phyloP scores from a whole-genome alignment of 2,797 vertebrate species.

The Miichthys miiuy region DNA sequence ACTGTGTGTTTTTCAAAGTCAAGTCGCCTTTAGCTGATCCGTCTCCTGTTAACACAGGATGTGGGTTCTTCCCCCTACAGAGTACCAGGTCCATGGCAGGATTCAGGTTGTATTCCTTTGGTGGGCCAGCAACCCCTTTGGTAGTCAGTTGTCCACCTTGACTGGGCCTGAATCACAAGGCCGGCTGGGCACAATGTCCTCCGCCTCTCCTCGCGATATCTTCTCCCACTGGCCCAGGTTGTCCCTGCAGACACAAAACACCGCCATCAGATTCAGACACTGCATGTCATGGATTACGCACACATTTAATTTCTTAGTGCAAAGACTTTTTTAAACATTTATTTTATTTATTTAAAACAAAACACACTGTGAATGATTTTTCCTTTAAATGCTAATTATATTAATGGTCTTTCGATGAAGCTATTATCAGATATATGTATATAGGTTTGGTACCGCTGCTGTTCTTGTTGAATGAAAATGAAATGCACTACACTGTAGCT shows the following conservation, averaged over 20 bases:
- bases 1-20: constrained; percentile 84
- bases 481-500: background rate
- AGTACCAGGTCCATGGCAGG: constrained; percentile 70
- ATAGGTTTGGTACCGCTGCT: background rate
- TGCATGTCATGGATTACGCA: background rate
- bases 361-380: background rate
- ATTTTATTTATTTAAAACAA: background rate
- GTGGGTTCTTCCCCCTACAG: constrained; percentile 59
- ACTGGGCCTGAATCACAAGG: constrained; percentile 86
- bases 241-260: constrained; percentile 84
- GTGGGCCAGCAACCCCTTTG: constrained; percentile 55
- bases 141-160: constrained; percentile 91
- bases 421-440: background rate
- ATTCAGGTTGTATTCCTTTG: constrained; percentile 70
- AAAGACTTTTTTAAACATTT: background rate
- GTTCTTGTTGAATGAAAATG: background rate
- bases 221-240: constrained; percentile 97
- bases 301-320: background rate
- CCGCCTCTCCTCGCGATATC: constrained; percentile 90
- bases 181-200: constrained; percentile 74
- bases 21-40: constrained; percentile 77
- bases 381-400: background rate
- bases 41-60: constrained; percentile 68
- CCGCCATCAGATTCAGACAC: constrained; percentile 20
- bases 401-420: background rate